Evolutionary conservation across 2,113 vertebrate species (phyloP).

Genomic region (Campylorhamphus procurvoides): DNA sequence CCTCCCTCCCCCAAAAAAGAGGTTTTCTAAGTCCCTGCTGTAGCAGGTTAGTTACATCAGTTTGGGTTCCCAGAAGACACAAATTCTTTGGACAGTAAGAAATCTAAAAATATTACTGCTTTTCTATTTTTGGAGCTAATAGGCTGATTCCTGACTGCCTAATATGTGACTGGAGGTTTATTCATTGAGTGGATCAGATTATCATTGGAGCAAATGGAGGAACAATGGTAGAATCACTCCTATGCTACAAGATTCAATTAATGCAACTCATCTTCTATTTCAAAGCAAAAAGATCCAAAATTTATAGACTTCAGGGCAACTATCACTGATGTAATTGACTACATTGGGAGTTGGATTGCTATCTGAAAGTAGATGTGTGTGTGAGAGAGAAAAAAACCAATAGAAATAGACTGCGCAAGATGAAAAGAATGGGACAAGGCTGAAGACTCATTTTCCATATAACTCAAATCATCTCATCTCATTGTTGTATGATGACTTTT

Average conservation of each 20-base stretch:
- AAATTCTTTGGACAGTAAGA: not conserved
- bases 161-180: slow-evolving; percentile 22
- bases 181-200: not conserved
- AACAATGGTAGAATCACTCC: not conserved
- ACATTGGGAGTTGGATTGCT: not conserved
- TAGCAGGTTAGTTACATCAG: rapidly evolving
- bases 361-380: not conserved
- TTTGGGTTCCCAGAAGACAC: not conserved
- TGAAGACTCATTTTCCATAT: rapidly evolving
- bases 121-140: not conserved
- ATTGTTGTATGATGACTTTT: rapidly evolving
- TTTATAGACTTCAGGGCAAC: not conserved
- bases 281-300: not conserved
- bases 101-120: not conserved
- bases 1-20: not conserved
- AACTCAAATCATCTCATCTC: not conserved
- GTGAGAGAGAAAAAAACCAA: not conserved
- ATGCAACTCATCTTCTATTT: not conserved
- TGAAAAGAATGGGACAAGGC: not conserved
- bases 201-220: not conserved
- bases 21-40: not conserved
- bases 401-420: not conserved
- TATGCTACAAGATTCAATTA: not conserved
- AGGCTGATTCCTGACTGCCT: not conserved
- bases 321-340: not conserved